phyloP scores from a whole-genome alignment of 2,113 vertebrate genomes.

The Aptenodytes patagonicus region DNA sequence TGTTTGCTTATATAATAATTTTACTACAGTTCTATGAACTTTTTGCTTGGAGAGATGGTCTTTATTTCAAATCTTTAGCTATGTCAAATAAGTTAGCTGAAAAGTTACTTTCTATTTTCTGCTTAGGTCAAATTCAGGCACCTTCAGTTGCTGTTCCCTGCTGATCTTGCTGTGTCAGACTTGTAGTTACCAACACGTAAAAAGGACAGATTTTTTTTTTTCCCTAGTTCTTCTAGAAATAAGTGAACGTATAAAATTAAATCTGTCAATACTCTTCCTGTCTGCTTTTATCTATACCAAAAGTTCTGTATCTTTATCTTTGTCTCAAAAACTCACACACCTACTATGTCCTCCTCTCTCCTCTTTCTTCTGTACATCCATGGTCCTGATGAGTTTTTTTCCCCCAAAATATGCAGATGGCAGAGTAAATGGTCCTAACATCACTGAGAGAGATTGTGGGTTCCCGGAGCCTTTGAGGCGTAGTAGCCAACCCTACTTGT shows the following conservation, averaged over 20 bases:
- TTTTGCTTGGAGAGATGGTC: constrained; percentile 82
- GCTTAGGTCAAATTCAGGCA: not conserved
- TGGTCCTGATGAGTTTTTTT: not conserved
- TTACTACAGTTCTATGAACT: constrained; percentile 39
- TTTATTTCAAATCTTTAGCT: not conserved
- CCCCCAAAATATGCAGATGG: rapidly evolving
- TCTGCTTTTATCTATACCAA: not conserved
- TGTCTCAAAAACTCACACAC: not conserved
- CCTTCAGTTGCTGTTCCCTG: not conserved
- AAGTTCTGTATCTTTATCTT: not conserved
- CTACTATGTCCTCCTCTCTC: not conserved
- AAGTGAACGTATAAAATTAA: not conserved
- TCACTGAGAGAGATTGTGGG: not conserved
- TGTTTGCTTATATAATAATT: constrained; percentile 53
- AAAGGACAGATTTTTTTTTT: not conserved
- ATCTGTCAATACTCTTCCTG: not conserved
- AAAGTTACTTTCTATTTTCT: not conserved
- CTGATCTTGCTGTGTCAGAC: not conserved
- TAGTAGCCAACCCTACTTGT: not conserved
- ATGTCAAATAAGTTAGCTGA: not conserved
- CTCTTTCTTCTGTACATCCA: not conserved
- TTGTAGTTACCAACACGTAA: not conserved
- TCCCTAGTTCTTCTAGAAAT: not conserved
- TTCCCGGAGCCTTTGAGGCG: not conserved
- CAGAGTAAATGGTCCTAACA: not conserved